Evolutionary conservation across 2,113 vertebrate species (phyloP), one percentile per base, ranked within the genome.

Genomic region (Toxotes jaculatrix): DNA sequence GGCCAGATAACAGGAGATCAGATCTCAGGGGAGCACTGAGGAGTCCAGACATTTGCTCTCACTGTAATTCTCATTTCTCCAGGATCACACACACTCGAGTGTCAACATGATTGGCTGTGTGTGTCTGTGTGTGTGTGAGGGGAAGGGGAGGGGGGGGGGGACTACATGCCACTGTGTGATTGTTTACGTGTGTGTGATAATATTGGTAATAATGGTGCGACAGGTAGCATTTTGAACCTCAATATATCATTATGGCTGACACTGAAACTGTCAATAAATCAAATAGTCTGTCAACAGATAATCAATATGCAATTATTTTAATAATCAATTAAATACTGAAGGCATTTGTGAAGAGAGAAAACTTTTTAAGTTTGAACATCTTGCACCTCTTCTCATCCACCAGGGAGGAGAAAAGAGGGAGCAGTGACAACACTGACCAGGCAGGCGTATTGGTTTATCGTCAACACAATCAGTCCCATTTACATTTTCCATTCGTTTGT

Each of bases 1-100:
- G 59, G 77, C 77, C 71, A 73, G 80, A 79, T 49, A 70, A 65
- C 69, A 80, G 42, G 0, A 56, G 80, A 84, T 86, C 47, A 62
- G 64, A 38, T 67, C 76, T 77, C 63, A 59, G 64, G 1, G 67
- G 61, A 10, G 63, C 23, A 34, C 42, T 9, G 38, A 40, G 73
- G 63, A 68, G 79, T 31, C 42, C 53, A 2, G 0, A 55, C 40
- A 36, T 61, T 74, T 56, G 32, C 69, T 64, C 56, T 31, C 12
- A 63, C 65, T 51, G 42, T 69, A 56, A 68, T 53, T 79, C 57
- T 62, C 40, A 81, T 77, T 82, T 82, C 66, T 69, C 62, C 5
- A 23, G 47, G 4, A 74, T 53, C 63, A 42, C 16, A 56, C 74
- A 27, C 77, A 31, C 36, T n/a, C 5, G 59, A 70, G 70, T 73